These are phyloP conservation scores for Elymnias hypermnestra DNA, from an alignment of 1,140 invertebrate genomes.

Conservation along the genomic window DNA sequence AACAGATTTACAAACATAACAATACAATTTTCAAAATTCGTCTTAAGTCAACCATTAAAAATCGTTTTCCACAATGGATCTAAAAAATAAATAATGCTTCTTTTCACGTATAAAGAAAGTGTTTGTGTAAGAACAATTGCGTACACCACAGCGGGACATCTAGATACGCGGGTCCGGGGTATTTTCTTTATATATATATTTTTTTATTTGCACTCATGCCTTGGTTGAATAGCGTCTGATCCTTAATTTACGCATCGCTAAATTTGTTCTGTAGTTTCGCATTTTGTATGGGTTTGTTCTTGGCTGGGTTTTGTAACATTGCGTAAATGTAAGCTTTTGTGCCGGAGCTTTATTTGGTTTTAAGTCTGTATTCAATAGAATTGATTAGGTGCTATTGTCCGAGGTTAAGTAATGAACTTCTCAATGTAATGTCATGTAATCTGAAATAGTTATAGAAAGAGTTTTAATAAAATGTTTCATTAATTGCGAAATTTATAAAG, in stretches of 20 bases:
- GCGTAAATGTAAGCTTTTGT: constrained; percentile 41
- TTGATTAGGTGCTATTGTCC: constrained; percentile 14
- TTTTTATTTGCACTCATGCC: constrained; percentile 47
- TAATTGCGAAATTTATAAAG: too few relatives aligned
- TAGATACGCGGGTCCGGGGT: constrained; percentile 47
- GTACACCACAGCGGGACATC: constrained; percentile 65
- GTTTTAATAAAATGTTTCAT: too few relatives aligned
- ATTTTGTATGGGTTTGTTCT: constrained; percentile 63
- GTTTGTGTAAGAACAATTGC: constrained; percentile 71
- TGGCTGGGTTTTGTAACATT: constrained; percentile 57
- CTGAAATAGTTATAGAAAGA: not conserved
- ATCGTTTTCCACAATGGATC: constrained; percentile 44
- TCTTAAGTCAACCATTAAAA: constrained; percentile 59
- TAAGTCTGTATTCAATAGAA: constrained; percentile 9
- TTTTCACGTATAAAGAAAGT: constrained; percentile 59
- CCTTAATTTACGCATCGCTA: constrained; percentile 72
- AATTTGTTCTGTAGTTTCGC: constrained; percentile 57
- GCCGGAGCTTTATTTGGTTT: constrained; percentile 23
- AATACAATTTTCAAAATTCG: constrained; percentile 30
- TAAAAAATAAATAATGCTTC: constrained; percentile 49
- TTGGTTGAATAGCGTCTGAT: constrained; percentile 57
- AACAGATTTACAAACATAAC: constrained; percentile 28
- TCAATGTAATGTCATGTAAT: constrained; percentile 3
- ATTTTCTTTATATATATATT: constrained; percentile 61
- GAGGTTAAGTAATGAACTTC: constrained; percentile 9